Conservation (phyloP, 2,888 invertebrate species). For the Andrena hattorfiana region DNA sequence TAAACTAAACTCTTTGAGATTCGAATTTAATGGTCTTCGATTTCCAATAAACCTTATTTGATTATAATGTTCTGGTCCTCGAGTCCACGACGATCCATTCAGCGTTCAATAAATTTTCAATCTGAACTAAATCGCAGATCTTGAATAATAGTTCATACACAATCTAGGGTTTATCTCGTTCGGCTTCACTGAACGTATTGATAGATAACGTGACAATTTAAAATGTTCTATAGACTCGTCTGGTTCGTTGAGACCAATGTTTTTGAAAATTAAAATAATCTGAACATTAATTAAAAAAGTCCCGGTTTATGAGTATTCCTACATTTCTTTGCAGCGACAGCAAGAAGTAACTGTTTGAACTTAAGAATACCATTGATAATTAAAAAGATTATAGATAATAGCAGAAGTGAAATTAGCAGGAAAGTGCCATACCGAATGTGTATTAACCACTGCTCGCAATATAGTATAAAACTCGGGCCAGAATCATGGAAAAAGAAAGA, state of each 20-base stretch:
- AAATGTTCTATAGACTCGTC: slow-evolving; percentile 48
- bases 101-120: slow-evolving; percentile 69
- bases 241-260: slow-evolving; percentile 35
- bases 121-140: slow-evolving; percentile 74
- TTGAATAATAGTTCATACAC: slow-evolving; percentile 65
- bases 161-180: slow-evolving; percentile 48
- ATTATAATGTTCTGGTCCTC: slow-evolving; percentile 58
- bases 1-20: slow-evolving; percentile 15
- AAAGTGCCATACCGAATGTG: too few species aligned
- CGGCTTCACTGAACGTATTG: slow-evolving; percentile 51
- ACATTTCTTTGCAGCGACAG: too few species aligned
- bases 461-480: too few species aligned
- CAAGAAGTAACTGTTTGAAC: too few species aligned
- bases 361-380: too few species aligned
- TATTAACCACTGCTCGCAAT: too few species aligned
- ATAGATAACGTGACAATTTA: slow-evolving; percentile 63
- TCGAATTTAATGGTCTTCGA: slow-evolving; percentile 9
- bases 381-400: too few species aligned
- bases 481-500: too few species aligned
- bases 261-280: slow-evolving; percentile 45
- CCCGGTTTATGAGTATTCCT: neutral
- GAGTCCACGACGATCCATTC: slow-evolving; percentile 62
- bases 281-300: slow-evolving; percentile 61
- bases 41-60: slow-evolving; percentile 57
- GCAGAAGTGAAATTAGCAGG: too few species aligned